Percentiles rank a stretch among this genome's conserved stretches.
Evolutionary conservation across 2,113 vertebrate species (phyloP).

Genomic region (Aramus guarauna): DNA sequence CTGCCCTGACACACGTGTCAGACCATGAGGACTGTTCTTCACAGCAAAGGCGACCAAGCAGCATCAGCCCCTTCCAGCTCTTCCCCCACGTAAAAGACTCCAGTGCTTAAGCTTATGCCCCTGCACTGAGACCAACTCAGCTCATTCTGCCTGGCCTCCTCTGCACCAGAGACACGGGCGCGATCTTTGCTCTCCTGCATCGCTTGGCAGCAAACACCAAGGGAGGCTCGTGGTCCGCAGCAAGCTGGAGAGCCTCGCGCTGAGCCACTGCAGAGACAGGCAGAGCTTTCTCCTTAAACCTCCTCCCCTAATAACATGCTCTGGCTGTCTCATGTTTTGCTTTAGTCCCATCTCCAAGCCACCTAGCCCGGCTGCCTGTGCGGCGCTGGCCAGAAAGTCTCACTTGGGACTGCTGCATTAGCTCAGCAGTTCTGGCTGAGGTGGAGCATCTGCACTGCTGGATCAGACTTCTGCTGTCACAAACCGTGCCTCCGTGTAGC

Average conservation of each 20-base stretch:
- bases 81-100: accelerated
- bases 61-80: neutral
- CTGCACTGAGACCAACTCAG: accelerated
- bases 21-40: accelerated
- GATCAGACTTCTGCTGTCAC: neutral
- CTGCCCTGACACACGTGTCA: accelerated
- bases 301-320: neutral
- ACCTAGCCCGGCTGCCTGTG: neutral
- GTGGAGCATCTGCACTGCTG: neutral
- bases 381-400: neutral
- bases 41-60: neutral
- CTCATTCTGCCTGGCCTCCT: accelerated
- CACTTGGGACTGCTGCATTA: neutral
- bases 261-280: accelerated
- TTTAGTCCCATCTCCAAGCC: neutral
- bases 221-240: neutral
- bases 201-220: neutral
- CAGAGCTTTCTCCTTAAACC: neutral
- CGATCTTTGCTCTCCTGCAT: accelerated
- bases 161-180: accelerated
- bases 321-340: neutral
- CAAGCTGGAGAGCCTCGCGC: neutral
- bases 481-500: accelerated
- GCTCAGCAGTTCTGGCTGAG: neutral
- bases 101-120: accelerated